Percentiles rank a stretch among this genome's conserved stretches.
Evolutionary conservation across 2,113 vertebrate genomes (phyloP).

Genomic region (Chlorocebus sabaeus): DNA sequence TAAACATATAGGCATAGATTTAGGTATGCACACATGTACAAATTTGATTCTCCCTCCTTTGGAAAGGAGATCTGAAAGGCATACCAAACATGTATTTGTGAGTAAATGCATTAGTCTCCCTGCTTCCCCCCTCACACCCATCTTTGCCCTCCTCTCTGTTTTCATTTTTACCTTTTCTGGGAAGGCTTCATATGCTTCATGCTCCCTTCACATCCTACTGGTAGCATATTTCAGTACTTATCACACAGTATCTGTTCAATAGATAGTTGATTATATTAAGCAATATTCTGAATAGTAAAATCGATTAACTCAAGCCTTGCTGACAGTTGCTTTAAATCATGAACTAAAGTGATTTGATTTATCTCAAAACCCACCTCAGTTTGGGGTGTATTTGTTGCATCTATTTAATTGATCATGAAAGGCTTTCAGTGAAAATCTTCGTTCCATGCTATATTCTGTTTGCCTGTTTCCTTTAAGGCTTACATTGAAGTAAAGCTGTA

Average conservation of each 20-base stretch:
- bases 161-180: neutral
- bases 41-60: neutral
- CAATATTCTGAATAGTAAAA: constrained; percentile 31
- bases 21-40: neutral
- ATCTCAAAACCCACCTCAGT: neutral
- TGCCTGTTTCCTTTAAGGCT: constrained; percentile 18
- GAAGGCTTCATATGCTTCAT: neutral
- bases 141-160: neutral
- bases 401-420: constrained; percentile 50
- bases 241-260: neutral
- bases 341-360: constrained; percentile 44
- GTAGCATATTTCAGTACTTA: neutral
- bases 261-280: neutral
- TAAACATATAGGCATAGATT: neutral
- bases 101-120: neutral
- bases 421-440: neutral
- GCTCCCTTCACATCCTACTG: neutral
- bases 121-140: too few relatives aligned
- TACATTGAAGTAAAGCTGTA: constrained; percentile 44
- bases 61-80: neutral
- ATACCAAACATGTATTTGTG: too few relatives aligned
- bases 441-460: neutral
- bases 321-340: constrained; percentile 51
- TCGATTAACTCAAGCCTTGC: constrained; percentile 26
- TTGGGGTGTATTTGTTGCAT: constrained; percentile 23